These are phyloP conservation scores for Drosophila histrio DNA, from an alignment of 2,888 invertebrate species.

Conservation along the genomic window DNA sequence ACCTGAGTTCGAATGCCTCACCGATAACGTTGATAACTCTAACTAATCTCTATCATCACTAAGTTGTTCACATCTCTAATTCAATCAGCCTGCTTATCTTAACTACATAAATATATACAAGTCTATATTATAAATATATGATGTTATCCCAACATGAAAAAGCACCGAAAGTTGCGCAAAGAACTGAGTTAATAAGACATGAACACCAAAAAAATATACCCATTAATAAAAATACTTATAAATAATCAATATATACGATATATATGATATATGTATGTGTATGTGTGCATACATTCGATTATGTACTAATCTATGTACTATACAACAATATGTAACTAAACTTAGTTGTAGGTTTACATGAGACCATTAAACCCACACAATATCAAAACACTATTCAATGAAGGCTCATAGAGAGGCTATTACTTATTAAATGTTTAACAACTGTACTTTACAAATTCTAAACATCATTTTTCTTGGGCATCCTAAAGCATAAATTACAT, in stretches of 20 bases:
- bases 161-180: slow-evolving; percentile 81
- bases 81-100: slow-evolving; percentile 37
- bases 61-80: slow-evolving; percentile 13
- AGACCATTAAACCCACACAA: slow-evolving; percentile 33
- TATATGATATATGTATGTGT: slow-evolving; percentile 14
- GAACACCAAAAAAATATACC: slow-evolving; percentile 59
- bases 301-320: slow-evolving; percentile 14
- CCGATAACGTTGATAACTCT: slow-evolving; percentile 64
- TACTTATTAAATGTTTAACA: slow-evolving; percentile 20
- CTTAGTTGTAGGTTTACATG: slow-evolving; percentile 53
- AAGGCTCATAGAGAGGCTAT: slow-evolving; percentile 34
- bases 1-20: slow-evolving; percentile 72
- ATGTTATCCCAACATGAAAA: slow-evolving; percentile 49
- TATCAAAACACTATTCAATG: no score
- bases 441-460: slow-evolving; percentile 25
- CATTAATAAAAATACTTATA: slow-evolving; percentile 33
- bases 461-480: slow-evolving; percentile 18
- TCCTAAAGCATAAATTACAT: slow-evolving; percentile 43
- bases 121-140: slow-evolving; percentile 8
- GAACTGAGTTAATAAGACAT: slow-evolving; percentile 80
- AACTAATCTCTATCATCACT: slow-evolving; percentile 20
- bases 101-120: not conserved
- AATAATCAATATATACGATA: slow-evolving; percentile 35
- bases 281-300: not conserved
- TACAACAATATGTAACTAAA: slow-evolving; percentile 41